Evolutionary conservation across 2,797 vertebrate genomes (phyloP), one percentile per base, ranked within the genome.

Genomic region (Notamacropus eugenii): DNA sequence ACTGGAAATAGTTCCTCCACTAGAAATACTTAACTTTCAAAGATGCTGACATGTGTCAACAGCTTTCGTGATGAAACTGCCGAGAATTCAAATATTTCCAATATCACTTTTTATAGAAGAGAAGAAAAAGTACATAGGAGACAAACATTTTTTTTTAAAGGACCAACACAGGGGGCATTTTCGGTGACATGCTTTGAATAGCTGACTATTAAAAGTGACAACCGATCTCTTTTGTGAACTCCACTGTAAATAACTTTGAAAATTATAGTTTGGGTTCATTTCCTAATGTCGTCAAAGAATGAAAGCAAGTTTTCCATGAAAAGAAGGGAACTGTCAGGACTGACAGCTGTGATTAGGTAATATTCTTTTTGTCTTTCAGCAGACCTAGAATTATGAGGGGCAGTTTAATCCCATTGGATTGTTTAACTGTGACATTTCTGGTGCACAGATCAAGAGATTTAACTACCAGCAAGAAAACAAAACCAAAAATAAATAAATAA

Each of bases 291-390:
- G 90, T 52, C 74, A 95, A 97, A 95, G 34, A 96, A 95, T 67
- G 96, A 97, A 97, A 29, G 56, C 11, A 96, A 97, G 0, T 94
- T 97, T 96, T 90, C 94, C n/a, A 54, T 50, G 13, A 92, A 87
- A 93, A 2, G 93, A 97, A 96, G 0, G 95, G 40, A 90, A 40
- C 82, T 96, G 96, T 52, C 82, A 98, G 97, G 29, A 56, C 91
- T 96, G 96, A 97, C 55, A 96, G 93, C 24, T 92, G 46, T 91
- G 50, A 97, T 96, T 93, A 97, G 40, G 52, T 95, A 97, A 94
- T 95, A 95, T 50, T 96, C 94, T 96, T 95, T 95, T 92, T 97
- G 95, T 56, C 91, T 82, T 97, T 97, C 97, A 97, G 90, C 94
- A 95, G 1, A 31, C 95, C 28, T 55, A 56, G 98, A 97, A 98